Base-by-base conservation (phyloP, 2,888 invertebrate species). In the Meloe dianella region DNA sequence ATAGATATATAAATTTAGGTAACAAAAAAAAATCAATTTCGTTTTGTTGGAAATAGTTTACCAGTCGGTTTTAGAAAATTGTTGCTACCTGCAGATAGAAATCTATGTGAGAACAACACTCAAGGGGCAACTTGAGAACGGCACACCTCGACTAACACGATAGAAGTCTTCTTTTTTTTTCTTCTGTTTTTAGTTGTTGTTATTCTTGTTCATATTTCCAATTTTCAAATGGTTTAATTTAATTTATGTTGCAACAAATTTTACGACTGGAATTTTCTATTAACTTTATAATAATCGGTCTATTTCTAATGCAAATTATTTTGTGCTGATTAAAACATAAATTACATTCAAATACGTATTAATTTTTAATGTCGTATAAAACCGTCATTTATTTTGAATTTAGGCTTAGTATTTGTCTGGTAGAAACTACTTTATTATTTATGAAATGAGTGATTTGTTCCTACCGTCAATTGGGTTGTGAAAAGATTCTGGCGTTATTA, bases 171-270 rank as follows among this genome's bases (percentile, higher is more conserved):
- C 6, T 5, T n/a, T 3, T 47, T 47, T 47, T 20, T 47, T 20
- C 1, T 20, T 12, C 35, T 12, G 2, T 38, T 14, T n/a, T 38
- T 38, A 1, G 32, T 8, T 6, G n/a, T 38, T 38, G n/a, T 41
- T 17, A 2, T 35, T 35, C 35, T 41, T 8, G 17, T 51, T 47
- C 47, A 8, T 24, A 51, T 51, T 51, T 51, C 47, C 8, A 47
- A 10, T 47, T 47, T 47, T 47, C 47, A 47, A 10, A 47, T 20
- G 20, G 47, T 24, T 51, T 22, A 51, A 51, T 51, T 20, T 24
- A 22, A 51, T 51, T 51, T 51, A 51, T 51, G 24, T 51, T 12
- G 51, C 12, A 22, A 24, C 51, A 51, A 51, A 51, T 51, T 12
- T 22, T 22, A 10, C 10, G 51, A 51, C 24, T 51, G 22, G 22